phyloP scores from a whole-genome alignment of 1,140 invertebrate genomes.

The Ceratosolen solmsi region DNA sequence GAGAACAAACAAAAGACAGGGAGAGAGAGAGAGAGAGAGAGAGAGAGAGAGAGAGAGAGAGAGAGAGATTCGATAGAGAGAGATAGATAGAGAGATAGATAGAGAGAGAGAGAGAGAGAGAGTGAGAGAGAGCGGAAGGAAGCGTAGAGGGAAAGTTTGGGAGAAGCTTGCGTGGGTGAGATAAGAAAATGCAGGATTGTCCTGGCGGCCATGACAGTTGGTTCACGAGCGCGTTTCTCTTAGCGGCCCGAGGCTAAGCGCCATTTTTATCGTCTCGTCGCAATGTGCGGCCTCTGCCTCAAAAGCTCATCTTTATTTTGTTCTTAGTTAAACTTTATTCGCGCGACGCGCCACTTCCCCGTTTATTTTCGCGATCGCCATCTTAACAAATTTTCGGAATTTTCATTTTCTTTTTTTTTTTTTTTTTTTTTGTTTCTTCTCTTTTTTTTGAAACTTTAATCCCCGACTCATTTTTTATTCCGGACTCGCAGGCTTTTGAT shows the following conservation, averaged over 20 bases:
- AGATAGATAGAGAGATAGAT: too few relatives aligned
- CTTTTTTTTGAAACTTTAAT: not conserved
- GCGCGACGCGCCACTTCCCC: not conserved
- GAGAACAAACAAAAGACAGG: too few relatives aligned
- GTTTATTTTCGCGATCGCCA: not conserved
- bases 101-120: too few relatives aligned
- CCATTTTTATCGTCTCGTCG: constrained; percentile 44
- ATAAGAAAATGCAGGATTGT: constrained; percentile 28
- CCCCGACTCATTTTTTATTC: not conserved
- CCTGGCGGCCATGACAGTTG: constrained; percentile 34
- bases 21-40: too few relatives aligned
- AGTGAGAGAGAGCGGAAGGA: not conserved
- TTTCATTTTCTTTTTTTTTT: too few relatives aligned
- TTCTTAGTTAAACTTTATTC: not conserved
- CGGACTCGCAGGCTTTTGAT: not conserved
- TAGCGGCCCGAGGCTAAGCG: not conserved
- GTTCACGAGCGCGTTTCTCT: constrained; percentile 1
- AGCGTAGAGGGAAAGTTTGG: not conserved
- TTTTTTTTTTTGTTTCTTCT: too few relatives aligned
- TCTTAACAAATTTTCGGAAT: not conserved
- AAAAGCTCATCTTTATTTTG: not conserved
- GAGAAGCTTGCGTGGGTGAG: not conserved
- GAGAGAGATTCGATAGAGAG: too few relatives aligned
- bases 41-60: too few relatives aligned
- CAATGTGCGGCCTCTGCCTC: not conserved